phyloP scores from a whole-genome alignment of 2,797 vertebrate genomes.

The Rhincodon typus region DNA sequence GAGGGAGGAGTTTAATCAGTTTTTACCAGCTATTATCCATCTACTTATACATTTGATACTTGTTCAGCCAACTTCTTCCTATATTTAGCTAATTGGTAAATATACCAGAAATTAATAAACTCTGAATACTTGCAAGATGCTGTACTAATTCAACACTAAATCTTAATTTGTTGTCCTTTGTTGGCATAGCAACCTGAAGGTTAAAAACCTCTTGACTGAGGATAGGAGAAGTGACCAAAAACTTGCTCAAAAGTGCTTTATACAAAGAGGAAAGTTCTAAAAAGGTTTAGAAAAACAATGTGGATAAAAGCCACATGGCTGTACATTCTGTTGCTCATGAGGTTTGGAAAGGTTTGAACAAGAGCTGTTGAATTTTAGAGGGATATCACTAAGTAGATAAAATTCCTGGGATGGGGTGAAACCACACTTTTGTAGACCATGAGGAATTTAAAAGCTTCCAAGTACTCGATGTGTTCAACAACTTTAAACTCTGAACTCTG shows the following conservation, averaged over 20 bases:
- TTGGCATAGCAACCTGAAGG: not conserved
- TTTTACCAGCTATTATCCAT: not conserved
- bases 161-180: not conserved
- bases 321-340: not conserved
- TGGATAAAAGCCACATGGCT: not conserved
- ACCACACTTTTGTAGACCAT: not conserved
- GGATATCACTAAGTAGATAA: not conserved
- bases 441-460: not conserved
- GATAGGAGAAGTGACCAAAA: not conserved
- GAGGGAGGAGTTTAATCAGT: not conserved
- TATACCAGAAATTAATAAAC: not conserved
- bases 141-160: not conserved
- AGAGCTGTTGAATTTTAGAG: not conserved
- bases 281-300: not conserved
- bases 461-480: no score
- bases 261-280: not conserved
- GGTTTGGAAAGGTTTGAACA: not conserved
- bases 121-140: not conserved
- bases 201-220: not conserved
- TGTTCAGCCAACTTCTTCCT: not conserved
- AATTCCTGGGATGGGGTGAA: not conserved
- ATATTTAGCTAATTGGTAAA: not conserved
- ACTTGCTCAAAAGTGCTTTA: not conserved
- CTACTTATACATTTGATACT: not conserved
- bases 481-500: not conserved